These are phyloP conservation scores for Calonectris borealis DNA, from an alignment of 2,113 vertebrate genomes.

Conservation along the genomic window DNA sequence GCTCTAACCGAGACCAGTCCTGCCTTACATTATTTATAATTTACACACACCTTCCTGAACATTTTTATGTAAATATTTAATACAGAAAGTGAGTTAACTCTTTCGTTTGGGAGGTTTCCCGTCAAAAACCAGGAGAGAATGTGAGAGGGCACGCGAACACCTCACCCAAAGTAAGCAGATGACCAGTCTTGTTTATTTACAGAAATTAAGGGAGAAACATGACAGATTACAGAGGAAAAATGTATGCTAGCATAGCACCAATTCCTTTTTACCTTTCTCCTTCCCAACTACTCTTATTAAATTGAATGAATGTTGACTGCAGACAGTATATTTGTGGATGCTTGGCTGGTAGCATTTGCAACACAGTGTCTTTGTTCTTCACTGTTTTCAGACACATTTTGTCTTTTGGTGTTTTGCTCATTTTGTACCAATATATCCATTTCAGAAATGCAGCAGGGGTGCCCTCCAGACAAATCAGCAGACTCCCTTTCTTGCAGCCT, in stretches of 20 bases:
- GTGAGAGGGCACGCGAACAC: background rate
- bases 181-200: background rate
- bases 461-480: background rate
- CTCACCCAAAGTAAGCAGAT: background rate
- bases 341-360: background rate
- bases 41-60: constrained; percentile 98
- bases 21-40: constrained; percentile 99
- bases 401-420: background rate
- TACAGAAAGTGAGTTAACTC: constrained; percentile 82
- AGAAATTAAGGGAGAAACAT: constrained; percentile 1
- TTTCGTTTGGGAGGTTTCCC: constrained; percentile 70
- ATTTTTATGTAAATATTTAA: constrained; percentile 98
- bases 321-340: background rate
- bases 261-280: background rate
- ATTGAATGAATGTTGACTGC: background rate
- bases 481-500: background rate
- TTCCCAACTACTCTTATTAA: background rate
- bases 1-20: constrained; percentile 89
- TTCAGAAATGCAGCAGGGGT: background rate
- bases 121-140: background rate
- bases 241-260: background rate
- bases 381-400: background rate
- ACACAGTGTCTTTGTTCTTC: background rate
- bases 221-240: background rate
- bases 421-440: background rate